Conservation (phyloP, 1,140 invertebrate species). For the Monomorium pharaonis region DNA sequence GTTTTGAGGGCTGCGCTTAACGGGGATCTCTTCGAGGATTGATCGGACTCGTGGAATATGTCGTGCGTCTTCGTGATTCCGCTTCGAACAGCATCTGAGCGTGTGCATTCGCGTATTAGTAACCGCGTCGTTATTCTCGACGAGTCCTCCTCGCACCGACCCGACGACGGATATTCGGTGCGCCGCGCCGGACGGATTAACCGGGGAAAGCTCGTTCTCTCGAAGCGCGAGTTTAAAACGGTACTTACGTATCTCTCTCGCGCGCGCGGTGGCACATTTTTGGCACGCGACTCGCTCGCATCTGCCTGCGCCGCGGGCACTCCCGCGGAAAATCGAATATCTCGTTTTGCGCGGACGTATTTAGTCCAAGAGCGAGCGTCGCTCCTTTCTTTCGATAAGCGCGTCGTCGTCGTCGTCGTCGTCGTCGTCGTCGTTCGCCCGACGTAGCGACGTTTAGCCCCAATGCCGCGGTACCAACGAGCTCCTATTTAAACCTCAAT, state of each 20-base stretch:
- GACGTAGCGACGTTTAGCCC: background rate
- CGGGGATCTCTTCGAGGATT: background rate
- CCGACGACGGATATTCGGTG: constrained; percentile 52
- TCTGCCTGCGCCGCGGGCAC: constrained; percentile 65
- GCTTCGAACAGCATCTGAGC: background rate
- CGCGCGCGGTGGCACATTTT: constrained; percentile 83
- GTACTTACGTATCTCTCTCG: constrained; percentile 83
- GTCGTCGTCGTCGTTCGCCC: constrained; percentile 44
- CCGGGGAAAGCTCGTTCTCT: constrained; percentile 63
- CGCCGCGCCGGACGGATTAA: constrained; percentile 73
- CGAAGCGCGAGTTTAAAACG: constrained; percentile 80
- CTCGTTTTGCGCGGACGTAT: constrained; percentile 77
- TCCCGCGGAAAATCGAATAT: constrained; percentile 61
- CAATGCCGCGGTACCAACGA: background rate
- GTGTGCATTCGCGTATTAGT: background rate
- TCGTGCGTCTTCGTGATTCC: background rate
- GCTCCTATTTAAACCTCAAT: background rate
- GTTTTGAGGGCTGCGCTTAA: constrained; percentile 4
- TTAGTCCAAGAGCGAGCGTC: constrained; percentile 77
- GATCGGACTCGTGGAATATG: background rate
- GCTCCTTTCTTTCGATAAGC: constrained; percentile 71
- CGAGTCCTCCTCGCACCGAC: background rate
- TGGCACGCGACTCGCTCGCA: constrained; percentile 80
- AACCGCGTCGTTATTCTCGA: constrained; percentile 7
- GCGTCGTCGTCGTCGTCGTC: too few species aligned